Base-by-base conservation (phyloP, 2,113 vertebrate genomes). In the Myocastor coypus region DNA sequence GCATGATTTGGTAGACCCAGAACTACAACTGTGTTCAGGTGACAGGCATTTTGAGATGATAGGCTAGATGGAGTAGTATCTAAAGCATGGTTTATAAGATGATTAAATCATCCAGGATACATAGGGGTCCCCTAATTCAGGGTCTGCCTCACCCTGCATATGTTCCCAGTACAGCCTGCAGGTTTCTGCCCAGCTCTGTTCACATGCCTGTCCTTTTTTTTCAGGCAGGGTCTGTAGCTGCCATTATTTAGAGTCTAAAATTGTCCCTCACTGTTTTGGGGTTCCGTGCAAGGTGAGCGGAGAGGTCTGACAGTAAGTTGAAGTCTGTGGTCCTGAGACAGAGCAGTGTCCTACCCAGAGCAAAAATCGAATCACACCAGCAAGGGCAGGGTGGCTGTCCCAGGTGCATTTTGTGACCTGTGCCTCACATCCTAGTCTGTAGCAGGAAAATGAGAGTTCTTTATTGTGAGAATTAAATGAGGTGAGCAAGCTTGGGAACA, bases 51-150 rank as follows among this genome's bases (percentile, higher is more conserved):
- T 61, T 30, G 32, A 73, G 66, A 9, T 55, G 2, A 0, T 0
- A 32, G n/a, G 37, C n/a, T 5, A 19, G 64, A 24, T 14, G 9
- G 24, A 28, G 13, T 59, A 0, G 13, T 12, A 20, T 10, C 16
- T 46, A n/a, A 34, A n/a, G 20, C 10, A 34, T 34, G 26, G 59
- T 28, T 30, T 20, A 20, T 61, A 17, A 9, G 84, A 7, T 37
- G 10, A 8, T 4, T 26, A 50, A 68, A 19, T 85, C 28, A 55
- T 55, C 14, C 10, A n/a, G 50, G 34, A 52, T 7, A 5, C 34
- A 2, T 4, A 0, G 1, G 12, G 40, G 52, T 77, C 30, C 0
- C 57, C 22, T 26, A 1, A 9, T 37, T 19, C 28, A 4, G 30
- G 2, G 24, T 50, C 37, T 2, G 0, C 22, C 46, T 7, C 37